Evolutionary conservation across 1,140 invertebrate species (phyloP), one percentile per base, ranked within the genome.

Genomic region (Hesperophylax magnus): DNA sequence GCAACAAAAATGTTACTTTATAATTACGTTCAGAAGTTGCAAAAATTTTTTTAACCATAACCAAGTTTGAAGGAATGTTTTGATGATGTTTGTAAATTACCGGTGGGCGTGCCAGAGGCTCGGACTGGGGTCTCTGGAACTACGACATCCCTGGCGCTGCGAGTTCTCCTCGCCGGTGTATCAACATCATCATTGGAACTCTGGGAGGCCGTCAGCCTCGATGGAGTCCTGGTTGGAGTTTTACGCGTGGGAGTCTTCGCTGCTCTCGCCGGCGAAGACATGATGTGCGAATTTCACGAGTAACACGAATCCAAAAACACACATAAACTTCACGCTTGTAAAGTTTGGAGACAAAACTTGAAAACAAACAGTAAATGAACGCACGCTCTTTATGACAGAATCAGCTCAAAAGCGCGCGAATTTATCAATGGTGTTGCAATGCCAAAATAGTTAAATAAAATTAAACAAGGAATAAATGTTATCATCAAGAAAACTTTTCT

Each of bases 211-310:
- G 78, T 61, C 1, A 69, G 54, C 15, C 56, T 18, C 2, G 39
- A 24, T 20, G 78, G 71, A 17, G 71, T 74, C 7, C 78, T 72
- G 4, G 34, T 47, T 47, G 39, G 39, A 47, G 39, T 47, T 18
- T 56, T 69, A 8, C 63, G 77, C 9, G 71, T 75, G 34, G 72
- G 72, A 76, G 72, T 76, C 53, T 69, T 79, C 53, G 78, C 27
- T 60, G 54, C 27, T 47, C 78, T 72, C 20, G 78, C 78, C 31
- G 78, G 78, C 22, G 78, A 80, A 52, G 78, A 80, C 78, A 80
- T 80, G 9, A 18, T 63, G 61, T 27, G 8, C 6, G 8, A 54
- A 34, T 39, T 65, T 47, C 11, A 47, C 9, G 11, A 47, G 1
- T 11, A 47, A 47, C 11, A 47, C 39, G 11, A 47, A 47, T 47